Base-by-base conservation (phyloP, 1,140 invertebrate species). In the Drosophila repleta region DNA sequence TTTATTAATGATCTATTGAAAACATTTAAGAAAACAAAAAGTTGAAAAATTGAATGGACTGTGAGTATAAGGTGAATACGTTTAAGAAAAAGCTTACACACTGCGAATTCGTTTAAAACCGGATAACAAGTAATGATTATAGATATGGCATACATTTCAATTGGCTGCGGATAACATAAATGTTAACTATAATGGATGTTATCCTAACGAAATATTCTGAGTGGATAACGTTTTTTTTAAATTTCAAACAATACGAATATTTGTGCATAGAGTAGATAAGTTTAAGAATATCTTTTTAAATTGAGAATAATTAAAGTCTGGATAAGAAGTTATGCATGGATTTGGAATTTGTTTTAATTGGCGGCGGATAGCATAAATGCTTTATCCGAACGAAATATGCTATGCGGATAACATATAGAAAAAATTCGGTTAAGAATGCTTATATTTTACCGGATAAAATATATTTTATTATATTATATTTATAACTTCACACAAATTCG, bases 41-140 rank as follows among this genome's bases (percentile, higher is more conserved):
- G 60, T 35, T 32, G 41, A 68, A 48, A 68, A 76, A 70, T 74
- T 55, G 51, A 79, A 62, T 69, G 58, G 51, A 41, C 21, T 37
- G 63, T 62, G 51, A 62, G 51, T 70, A 62, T 63, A 68, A 84
- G 61, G 62, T 71, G 64, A 82, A 75, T 57, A 74, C 75, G 69
- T 78, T 67, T 61, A 51, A 51, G 43, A 45, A 65, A 48, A 35
- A n/a, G 62, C 41, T 65, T 56, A 65, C 52, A 56, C 35, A 46
- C 13, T 65, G 62, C 24, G 26, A 52, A 39, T 65, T 61, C 41
- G 21, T 29, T 46, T 79, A 35, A 71, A 48, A 60, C 46, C 77
- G 72, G 65, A 80, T 81, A 64, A 53, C 51, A 53, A 39, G 29
- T n/a, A 10, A 7, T 37, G 11, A 11, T 7, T 32, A 15, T 32